Percentiles rank a stretch among this genome's conserved stretches.
These are phyloP conservation scores for Pimpla rufipes DNA, from an alignment of 2,888 invertebrate species.

Conservation along the genomic window DNA sequence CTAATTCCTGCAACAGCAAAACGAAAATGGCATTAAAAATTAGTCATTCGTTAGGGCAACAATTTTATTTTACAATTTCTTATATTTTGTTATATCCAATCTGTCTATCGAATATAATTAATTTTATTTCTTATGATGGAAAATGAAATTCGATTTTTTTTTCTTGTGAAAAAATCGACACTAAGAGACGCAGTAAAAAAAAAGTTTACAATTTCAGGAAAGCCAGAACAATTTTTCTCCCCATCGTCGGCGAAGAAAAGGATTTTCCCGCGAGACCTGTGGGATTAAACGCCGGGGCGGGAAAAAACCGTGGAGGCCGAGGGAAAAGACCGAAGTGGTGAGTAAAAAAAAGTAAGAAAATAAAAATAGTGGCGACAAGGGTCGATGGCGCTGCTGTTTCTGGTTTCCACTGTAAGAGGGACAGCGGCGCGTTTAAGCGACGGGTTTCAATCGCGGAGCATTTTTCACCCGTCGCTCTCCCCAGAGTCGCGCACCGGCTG, in stretches of 20 bases:
- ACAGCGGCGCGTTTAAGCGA: constrained; percentile 12
- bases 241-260: too few species aligned
- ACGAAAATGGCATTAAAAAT: constrained; percentile 1
- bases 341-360: constrained; percentile 18
- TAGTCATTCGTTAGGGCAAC: neutral
- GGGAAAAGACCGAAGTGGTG: constrained; percentile 34
- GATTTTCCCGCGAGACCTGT: too few species aligned
- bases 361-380: constrained; percentile 31
- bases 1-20: constrained; percentile 78
- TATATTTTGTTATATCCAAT: too few species aligned
- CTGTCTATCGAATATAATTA: too few species aligned
- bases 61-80: too few species aligned
- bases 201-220: too few species aligned
- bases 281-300: constrained; percentile 1
- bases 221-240: too few species aligned
- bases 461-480: constrained; percentile 55
- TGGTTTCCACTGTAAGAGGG: constrained; percentile 2
- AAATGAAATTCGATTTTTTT: too few species aligned
- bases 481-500: constrained; percentile 34
- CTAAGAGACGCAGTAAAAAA: too few species aligned
- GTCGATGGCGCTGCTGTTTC: constrained; percentile 2
- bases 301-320: constrained; percentile 1
- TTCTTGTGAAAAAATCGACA: too few species aligned
- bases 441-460: constrained; percentile 52
- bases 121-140: too few species aligned